phyloP scores from a whole-genome alignment of 1,140 invertebrate species.

The Bactericera cockerelli region DNA sequence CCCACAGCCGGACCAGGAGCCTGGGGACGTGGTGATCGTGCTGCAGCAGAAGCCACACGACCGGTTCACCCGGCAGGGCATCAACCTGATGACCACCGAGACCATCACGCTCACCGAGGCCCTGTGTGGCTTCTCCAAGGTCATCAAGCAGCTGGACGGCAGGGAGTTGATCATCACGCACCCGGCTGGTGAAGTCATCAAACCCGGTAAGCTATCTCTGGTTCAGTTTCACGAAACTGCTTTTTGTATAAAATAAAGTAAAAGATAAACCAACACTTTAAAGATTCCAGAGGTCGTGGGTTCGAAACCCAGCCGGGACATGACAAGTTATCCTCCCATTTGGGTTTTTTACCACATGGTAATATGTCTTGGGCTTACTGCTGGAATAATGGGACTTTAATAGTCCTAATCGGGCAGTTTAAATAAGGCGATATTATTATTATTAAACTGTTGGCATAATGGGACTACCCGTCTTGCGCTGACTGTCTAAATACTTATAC shows the following conservation, averaged over 20 bases:
- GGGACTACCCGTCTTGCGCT: no score
- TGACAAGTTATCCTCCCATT: no score
- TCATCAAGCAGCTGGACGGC: constrained; percentile 71
- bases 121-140: constrained; percentile 72
- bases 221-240: not conserved
- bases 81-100: constrained; percentile 59
- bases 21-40: constrained; percentile 79
- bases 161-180: constrained; percentile 56
- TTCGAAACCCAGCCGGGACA: no score
- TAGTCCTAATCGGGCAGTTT: no score
- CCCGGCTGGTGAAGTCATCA: constrained; percentile 54
- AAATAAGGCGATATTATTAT: no score
- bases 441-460: no score
- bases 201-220: constrained; percentile 35
- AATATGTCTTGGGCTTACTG: no score
- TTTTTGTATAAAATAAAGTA: not conserved
- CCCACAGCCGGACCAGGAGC: constrained; percentile 54
- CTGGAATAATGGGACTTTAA: no score
- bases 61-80: constrained; percentile 52
- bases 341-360: not conserved
- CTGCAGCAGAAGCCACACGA: constrained; percentile 68
- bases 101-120: constrained; percentile 69
- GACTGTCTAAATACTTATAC: no score
- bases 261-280: not conserved
- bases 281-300: no score